Base-by-base conservation (phyloP, 2,113 vertebrate species). In the Protobothrops mucrosquamatus region DNA sequence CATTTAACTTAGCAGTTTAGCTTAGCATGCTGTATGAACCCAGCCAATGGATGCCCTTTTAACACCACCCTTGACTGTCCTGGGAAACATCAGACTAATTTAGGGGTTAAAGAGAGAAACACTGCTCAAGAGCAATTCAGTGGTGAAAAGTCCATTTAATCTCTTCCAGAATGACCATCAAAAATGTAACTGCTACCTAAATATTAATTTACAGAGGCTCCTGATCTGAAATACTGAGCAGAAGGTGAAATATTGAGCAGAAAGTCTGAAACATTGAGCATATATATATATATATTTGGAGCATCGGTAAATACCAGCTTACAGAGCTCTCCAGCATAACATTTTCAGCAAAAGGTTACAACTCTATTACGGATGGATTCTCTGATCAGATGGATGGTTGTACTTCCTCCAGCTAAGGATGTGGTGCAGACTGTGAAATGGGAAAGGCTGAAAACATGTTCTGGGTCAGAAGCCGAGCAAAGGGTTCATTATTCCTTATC, bases 401-500 rank as follows among this genome's bases (percentile, higher is more conserved):
- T 22, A 59, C 69, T 89, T 92, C 85, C 43, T 39, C 43, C 22
- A 89, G 64, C 39, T 29, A 85, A 57, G 88, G 88, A 89, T 85
- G 87, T 92, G 92, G 92, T 92, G 54, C 39, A 92, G 88, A 89
- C 92, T 92, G 88, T 89, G 92, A 89, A 92, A 92, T 89, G 54
- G 15, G 29, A 61, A 85, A 89, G 69, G 88, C 85, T 59, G 88
- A 89, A 90, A 89, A 89, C 88, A 57, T 46, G 46, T 51, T 92
- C 46, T 92, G 91, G 39, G 55, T 26, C 3, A 15, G n/a, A 57
- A 86, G 11, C 46, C 2, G 2, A 46, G 43, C 43, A 55, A 15
- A 43, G 6, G 8, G 54, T 51, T 88, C n/a, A 69, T 88, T 69
- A 88, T 11, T 2, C 57, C 59, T 74, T 88, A 55, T 92, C 64